Base-by-base conservation (phyloP, 2,888 invertebrate genomes). In the Smittia sp. region DNA sequence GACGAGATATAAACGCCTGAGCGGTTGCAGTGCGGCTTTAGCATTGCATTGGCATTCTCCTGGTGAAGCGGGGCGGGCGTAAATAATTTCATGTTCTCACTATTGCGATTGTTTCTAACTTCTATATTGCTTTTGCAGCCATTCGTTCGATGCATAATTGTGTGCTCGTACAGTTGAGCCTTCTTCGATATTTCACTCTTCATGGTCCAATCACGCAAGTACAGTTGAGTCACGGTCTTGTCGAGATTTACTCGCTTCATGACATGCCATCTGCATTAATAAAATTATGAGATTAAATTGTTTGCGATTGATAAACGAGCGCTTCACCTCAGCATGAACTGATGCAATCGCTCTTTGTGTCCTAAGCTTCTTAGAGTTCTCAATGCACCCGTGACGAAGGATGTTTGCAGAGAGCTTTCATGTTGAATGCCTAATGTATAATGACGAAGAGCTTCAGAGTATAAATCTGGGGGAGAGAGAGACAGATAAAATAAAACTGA, bases 311-410 rank as follows among this genome's bases (percentile, higher is more conserved):
- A 15, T 13, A 58, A 3, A 7, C 46, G n/a, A 46, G 2, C n/a
- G 4, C n/a, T 79, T 79, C 76, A 89, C 90, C 90, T 86, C 25
- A 87, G 86, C 39, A 89, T 81, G 41, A 90, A 80, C 79, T 90
- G 89, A 78, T 89, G 85, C 75, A 89, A 83, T 76, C 90, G 82
- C 1, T 89, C 86, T 77, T 85, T 84, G 79, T 90, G 89, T 1
- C 91, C 90, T 41, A 83, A 82, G 74, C 85, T 83, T 74, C 90
- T 84, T 74, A 90, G 81, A 73, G 86, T 27, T 41, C 9, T 73
- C 25, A 63, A 41, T 38, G 73, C 38, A 15, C 73, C 73, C 7
- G 63, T 39, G 13, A 73, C 27, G 25, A 63, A 63, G n/a, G 73
- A 73, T 15, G 62, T 24, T 73, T 73, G 73, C 11, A 63, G 20